Conservation (phyloP, 2,113 vertebrate species). For the Strix aluco region DNA sequence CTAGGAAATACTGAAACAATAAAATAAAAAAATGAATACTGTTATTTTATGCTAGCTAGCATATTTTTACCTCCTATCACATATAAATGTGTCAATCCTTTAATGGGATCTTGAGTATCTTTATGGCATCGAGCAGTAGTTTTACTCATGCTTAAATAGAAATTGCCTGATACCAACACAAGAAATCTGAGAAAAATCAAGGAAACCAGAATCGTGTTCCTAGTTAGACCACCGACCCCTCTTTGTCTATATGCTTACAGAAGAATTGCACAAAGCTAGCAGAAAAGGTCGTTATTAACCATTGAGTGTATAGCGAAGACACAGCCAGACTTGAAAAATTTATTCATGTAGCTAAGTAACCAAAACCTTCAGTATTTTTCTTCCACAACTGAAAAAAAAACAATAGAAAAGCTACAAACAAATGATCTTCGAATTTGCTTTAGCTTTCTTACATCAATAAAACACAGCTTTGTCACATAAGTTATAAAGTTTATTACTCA, state of each 20-base stretch:
- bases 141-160: not conserved
- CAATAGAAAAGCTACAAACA: not conserved
- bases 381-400: not conserved
- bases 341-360: not conserved
- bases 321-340: not conserved
- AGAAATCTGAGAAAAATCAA: not conserved
- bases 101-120: not conserved
- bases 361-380: not conserved
- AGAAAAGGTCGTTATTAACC: not conserved
- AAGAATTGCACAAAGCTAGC: not conserved
- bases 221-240: not conserved
- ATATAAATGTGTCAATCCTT: not conserved
- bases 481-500: not conserved
- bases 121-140: rapidly evolving
- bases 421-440: not conserved
- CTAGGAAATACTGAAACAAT: not conserved
- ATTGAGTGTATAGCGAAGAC: not conserved
- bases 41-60: not conserved
- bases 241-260: not conserved
- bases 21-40: not conserved
- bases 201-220: not conserved
- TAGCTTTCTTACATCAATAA: not conserved
- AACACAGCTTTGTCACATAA: not conserved
- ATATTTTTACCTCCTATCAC: not conserved
- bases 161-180: not conserved